Evolutionary conservation across 2,888 invertebrate genomes (phyloP).

Genomic region (Ophion costatus): DNA sequence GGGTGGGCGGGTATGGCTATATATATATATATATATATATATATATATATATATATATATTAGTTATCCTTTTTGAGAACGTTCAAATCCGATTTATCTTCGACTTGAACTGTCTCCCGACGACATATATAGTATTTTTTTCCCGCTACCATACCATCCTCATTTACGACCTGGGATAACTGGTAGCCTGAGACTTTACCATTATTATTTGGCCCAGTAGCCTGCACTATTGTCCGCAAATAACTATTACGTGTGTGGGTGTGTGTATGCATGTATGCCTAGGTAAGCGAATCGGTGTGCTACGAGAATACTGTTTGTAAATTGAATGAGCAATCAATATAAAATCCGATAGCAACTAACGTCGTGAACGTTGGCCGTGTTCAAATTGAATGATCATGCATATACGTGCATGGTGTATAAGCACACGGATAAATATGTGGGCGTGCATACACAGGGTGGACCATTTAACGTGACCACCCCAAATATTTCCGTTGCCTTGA

Average conservation of each 20-base stretch:
- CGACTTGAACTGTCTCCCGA: constrained; percentile 9
- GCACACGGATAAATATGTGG: too few relatives aligned
- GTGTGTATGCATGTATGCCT: background rate
- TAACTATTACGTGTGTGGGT: background rate
- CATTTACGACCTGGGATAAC: background rate
- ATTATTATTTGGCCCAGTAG: too few relatives aligned
- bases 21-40: too few relatives aligned
- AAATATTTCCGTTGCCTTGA: too few relatives aligned
- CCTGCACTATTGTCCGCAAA: too few relatives aligned
- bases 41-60: background rate
- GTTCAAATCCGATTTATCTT: constrained; percentile 37
- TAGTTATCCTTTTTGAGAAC: constrained; percentile 8
- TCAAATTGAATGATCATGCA: background rate
- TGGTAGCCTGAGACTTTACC: too few relatives aligned
- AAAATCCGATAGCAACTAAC: background rate
- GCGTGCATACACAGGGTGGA: too few relatives aligned
- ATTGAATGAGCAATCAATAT: constrained; percentile 4
- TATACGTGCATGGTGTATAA: background rate
- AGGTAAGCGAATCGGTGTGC: background rate
- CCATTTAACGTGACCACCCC: too few relatives aligned
- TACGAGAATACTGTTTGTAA: background rate
- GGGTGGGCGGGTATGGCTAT: too few relatives aligned
- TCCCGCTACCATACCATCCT: background rate
- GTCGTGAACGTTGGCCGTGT: background rate
- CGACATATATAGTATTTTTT: background rate